Percentiles rank a stretch among this genome's conserved stretches.
Evolutionary conservation across 2,113 vertebrate species (phyloP).

Genomic region (Muntiacus muntjak): DNA sequence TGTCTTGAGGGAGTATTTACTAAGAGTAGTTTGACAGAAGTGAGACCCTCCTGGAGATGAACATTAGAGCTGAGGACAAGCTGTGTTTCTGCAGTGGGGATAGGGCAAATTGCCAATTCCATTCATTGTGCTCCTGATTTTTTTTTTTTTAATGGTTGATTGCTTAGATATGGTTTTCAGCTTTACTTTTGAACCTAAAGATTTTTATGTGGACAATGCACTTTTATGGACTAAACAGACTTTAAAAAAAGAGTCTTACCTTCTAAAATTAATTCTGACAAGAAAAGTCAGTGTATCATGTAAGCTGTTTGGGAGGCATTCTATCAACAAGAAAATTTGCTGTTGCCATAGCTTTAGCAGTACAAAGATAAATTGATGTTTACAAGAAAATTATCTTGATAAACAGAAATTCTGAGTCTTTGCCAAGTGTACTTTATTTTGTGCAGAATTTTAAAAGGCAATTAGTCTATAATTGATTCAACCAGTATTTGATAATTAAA

Average conservation of each 20-base stretch:
- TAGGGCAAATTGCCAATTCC: not conserved
- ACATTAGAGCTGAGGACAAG: not conserved
- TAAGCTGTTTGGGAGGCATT: not conserved
- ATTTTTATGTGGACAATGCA: not conserved
- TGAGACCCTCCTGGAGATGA: not conserved
- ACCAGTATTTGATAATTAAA: not conserved
- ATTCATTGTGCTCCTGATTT: not conserved
- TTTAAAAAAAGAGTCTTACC: not conserved
- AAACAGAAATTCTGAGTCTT: not conserved
- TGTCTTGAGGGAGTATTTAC: not conserved
- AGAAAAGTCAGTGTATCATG: not conserved
- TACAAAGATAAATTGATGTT: slow-evolving; percentile 36
- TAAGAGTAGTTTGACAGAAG: not conserved
- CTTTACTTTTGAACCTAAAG: not conserved
- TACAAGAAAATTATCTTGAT: slow-evolving; percentile 20
- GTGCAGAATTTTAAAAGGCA: not conserved
- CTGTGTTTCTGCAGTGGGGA: not conserved
- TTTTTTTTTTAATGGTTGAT: slow-evolving; percentile 16
- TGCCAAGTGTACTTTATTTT: slow-evolving; percentile 8
- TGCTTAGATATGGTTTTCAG: not conserved
- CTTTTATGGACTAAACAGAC: not conserved
- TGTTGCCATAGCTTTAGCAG: not conserved
- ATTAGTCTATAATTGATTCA: not conserved
- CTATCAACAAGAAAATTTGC: not conserved
- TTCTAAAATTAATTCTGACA: slow-evolving; percentile 31